Percentiles rank a stretch among this genome's conserved stretches.
phyloP scores from a whole-genome alignment of 2,888 invertebrate genomes.

The Eupithecia vulgata region DNA sequence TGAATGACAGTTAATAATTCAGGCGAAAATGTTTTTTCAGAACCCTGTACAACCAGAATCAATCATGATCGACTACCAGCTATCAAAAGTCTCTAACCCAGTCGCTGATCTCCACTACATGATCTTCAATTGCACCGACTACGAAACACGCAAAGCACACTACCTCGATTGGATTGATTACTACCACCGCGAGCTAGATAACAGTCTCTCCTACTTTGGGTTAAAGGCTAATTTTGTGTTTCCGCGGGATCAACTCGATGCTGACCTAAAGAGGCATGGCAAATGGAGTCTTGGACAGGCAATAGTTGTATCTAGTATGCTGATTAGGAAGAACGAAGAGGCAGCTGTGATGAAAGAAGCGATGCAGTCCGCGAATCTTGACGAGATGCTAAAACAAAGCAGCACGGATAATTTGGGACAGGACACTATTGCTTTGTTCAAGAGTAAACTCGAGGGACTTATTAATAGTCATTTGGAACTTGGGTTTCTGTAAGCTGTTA shows the following conservation, averaged over 20 bases:
- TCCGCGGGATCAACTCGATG: slow-evolving; percentile 50
- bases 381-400: background rate
- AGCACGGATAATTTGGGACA: background rate
- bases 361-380: slow-evolving; percentile 4
- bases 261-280: slow-evolving; percentile 50
- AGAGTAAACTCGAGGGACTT: background rate
- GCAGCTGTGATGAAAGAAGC: background rate
- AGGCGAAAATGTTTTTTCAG: slow-evolving; percentile 41
- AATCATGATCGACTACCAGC: slow-evolving; percentile 56
- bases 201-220: slow-evolving; percentile 43
- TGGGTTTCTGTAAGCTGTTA: background rate
- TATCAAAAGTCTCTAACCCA: slow-evolving; percentile 46
- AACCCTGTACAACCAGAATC: slow-evolving; percentile 32
- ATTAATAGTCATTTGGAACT: slow-evolving; percentile 5
- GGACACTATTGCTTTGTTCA: slow-evolving; percentile 3
- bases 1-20: background rate
- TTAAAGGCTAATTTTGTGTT: slow-evolving; percentile 49
- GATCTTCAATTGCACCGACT: slow-evolving; percentile 54
- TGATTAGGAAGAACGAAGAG: slow-evolving; percentile 7
- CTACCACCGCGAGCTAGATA: slow-evolving; percentile 49
- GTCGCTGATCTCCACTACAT: slow-evolving; percentile 50
- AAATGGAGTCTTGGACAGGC: slow-evolving; percentile 22
- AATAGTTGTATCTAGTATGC: background rate
- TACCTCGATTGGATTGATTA: slow-evolving; percentile 52
- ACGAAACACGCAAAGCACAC: slow-evolving; percentile 45